Conservation (phyloP, 2,888 invertebrate species). For the Euzetes globulus region DNA sequence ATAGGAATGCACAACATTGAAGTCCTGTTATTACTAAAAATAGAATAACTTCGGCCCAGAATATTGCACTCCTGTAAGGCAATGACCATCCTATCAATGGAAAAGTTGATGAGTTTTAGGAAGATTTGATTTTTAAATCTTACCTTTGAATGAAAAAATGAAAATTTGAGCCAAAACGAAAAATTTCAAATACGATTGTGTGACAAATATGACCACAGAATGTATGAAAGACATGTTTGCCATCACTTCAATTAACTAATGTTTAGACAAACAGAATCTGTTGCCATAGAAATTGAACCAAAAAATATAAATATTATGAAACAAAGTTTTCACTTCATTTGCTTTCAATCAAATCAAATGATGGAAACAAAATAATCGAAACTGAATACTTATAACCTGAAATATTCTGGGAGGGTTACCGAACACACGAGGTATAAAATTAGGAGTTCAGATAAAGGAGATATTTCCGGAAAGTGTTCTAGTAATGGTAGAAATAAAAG, state of each 20-base stretch:
- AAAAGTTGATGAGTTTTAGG: background rate
- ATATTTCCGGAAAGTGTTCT: too few relatives aligned
- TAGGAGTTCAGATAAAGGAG: too few relatives aligned
- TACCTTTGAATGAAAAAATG: constrained; percentile 7
- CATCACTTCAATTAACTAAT: too few relatives aligned
- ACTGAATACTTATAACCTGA: too few relatives aligned
- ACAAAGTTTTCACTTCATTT: too few relatives aligned
- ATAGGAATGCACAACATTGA: constrained; percentile 1
- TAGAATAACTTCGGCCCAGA: background rate
- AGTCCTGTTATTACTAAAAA: background rate
- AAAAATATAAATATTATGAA: too few relatives aligned
- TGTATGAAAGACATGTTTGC: constrained; percentile 18
- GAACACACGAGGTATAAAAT: too few relatives aligned
- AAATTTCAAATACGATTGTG: constrained; percentile 6
- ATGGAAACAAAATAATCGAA: too few relatives aligned
- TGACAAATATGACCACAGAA: background rate
- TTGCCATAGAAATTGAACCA: constrained; percentile 4
- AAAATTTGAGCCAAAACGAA: background rate
- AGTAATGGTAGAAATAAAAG: too few relatives aligned
- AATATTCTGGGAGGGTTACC: too few relatives aligned
- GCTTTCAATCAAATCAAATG: background rate
- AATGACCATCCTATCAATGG: background rate
- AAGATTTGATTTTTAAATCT: background rate
- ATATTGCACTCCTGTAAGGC: constrained; percentile 7
- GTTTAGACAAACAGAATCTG: background rate